These are phyloP conservation scores for Melospiza georgiana DNA, from an alignment of 2,113 vertebrate genomes.

Conservation along the genomic window DNA sequence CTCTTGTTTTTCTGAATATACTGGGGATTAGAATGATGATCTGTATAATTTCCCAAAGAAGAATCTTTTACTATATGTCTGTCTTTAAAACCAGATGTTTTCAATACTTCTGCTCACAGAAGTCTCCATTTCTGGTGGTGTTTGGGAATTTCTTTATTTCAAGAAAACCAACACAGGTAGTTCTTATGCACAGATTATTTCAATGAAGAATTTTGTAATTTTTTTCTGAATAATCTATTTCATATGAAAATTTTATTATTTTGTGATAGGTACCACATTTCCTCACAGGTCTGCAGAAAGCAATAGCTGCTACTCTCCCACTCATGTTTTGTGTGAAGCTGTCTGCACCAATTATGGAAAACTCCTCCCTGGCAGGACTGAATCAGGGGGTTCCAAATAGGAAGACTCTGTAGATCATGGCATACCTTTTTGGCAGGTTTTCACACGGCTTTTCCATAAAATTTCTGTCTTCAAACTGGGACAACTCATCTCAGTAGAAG, in stretches of 20 bases:
- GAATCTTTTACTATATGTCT: neutral
- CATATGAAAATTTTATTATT: neutral
- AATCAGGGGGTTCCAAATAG: neutral
- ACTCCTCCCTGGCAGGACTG: neutral
- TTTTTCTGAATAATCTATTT: neutral
- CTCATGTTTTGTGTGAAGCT: neutral
- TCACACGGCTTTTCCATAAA: neutral
- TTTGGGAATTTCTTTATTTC: neutral
- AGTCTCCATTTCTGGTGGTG: neutral
- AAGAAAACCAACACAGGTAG: neutral
- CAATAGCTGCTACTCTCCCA: neutral
- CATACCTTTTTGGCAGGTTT: slow-evolving; percentile 7
- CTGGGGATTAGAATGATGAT: neutral
- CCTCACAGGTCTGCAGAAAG: neutral
- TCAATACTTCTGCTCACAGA: neutral
- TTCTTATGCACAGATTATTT: neutral
- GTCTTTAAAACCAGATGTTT: neutral
- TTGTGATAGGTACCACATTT: neutral
- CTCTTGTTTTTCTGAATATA: neutral
- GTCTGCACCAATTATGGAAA: neutral
- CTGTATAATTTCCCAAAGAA: neutral
- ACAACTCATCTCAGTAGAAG: neutral
- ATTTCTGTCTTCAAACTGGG: neutral
- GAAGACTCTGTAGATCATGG: slow-evolving; percentile 28
- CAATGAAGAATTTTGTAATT: neutral